Percentiles rank a stretch among this genome's conserved stretches.
phyloP scores from a whole-genome alignment of 2,888 invertebrate genomes.

The Cabera pusaria region DNA sequence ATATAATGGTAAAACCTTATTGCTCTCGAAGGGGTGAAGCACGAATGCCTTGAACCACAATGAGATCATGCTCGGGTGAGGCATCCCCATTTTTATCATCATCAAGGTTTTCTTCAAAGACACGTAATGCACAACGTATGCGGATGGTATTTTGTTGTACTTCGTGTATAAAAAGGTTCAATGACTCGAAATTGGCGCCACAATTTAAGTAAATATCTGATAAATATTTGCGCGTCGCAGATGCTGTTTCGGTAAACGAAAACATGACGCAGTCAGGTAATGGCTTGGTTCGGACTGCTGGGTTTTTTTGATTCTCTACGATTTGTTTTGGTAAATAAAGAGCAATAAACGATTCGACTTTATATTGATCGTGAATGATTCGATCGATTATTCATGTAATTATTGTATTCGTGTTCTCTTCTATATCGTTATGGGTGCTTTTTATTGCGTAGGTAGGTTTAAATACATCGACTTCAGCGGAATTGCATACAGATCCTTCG shows the following conservation, averaged over 20 bases:
- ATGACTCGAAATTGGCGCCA: conserved; percentile 47
- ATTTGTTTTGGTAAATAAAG: conserved; percentile 11
- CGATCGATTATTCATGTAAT: conserved; percentile 1
- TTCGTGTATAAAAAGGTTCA: conserved; percentile 45
- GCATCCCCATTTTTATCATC: too few relatives aligned
- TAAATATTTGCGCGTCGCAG: conserved; percentile 58
- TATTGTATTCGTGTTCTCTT: too few relatives aligned
- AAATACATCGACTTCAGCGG: too few relatives aligned
- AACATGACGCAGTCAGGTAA: conserved; percentile 39
- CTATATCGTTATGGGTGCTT: too few relatives aligned
- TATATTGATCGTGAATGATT: conserved; percentile 4
- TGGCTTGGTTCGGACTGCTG: conserved; percentile 13
- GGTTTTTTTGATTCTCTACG: conserved; percentile 20
- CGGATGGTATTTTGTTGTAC: conserved; percentile 22
- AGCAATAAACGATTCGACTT: conserved; percentile 7
- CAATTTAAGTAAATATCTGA: conserved; percentile 55
- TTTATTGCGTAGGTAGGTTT: too few relatives aligned
- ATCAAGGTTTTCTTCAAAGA: too few relatives aligned
- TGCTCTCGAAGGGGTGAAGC: too few relatives aligned
- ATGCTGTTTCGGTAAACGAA: conserved; percentile 37
- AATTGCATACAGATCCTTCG: too few relatives aligned
- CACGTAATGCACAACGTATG: conserved; percentile 13
- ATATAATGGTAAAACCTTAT: too few relatives aligned
- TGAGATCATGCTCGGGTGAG: too few relatives aligned
- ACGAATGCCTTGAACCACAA: too few relatives aligned